Conservation (phyloP, 2,113 vertebrate genomes). For the Tapirus terrestris region DNA sequence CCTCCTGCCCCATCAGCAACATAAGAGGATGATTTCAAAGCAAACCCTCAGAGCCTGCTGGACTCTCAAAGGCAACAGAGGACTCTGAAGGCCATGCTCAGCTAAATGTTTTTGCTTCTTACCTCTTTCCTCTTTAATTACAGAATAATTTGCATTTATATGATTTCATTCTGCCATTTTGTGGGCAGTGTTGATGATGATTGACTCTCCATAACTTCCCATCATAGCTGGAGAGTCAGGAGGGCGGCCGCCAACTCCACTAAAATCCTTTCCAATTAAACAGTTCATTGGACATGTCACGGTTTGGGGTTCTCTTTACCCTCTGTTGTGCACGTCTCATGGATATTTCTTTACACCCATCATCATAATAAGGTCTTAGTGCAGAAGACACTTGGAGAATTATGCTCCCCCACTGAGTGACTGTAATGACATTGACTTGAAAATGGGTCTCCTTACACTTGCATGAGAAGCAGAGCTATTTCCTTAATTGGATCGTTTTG, state of each 20-base stretch:
- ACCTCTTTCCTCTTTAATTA: slow-evolving; percentile 76
- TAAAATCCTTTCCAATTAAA: slow-evolving; percentile 81
- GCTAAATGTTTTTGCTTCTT: slow-evolving; percentile 58
- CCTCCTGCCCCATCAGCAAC: not conserved
- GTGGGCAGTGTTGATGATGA: slow-evolving; percentile 48
- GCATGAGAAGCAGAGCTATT: not conserved
- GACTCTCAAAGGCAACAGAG: slow-evolving; percentile 11
- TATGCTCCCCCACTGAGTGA: not conserved
- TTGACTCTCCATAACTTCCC: slow-evolving; percentile 52
- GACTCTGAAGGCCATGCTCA: slow-evolving; percentile 49
- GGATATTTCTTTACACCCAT: slow-evolving; percentile 60
- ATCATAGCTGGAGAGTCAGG: slow-evolving; percentile 40
- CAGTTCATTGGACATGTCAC: slow-evolving; percentile 77
- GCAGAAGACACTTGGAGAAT: slow-evolving; percentile 24
- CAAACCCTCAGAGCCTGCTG: not conserved
- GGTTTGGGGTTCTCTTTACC: slow-evolving; percentile 70
- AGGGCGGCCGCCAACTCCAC: not conserved
- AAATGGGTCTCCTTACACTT: slow-evolving; percentile 53
- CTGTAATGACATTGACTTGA: slow-evolving; percentile 68
- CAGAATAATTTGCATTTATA: slow-evolving; percentile 78
- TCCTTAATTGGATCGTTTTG: slow-evolving; percentile 3
- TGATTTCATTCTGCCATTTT: slow-evolving; percentile 63
- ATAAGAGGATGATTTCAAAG: not conserved
- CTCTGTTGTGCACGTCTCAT: slow-evolving; percentile 38
- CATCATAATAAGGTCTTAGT: slow-evolving; percentile 49